Evolutionary conservation across 2,888 invertebrate genomes (phyloP), one percentile per base, ranked within the genome.

Genomic region (Limnephilus marmoratus): DNA sequence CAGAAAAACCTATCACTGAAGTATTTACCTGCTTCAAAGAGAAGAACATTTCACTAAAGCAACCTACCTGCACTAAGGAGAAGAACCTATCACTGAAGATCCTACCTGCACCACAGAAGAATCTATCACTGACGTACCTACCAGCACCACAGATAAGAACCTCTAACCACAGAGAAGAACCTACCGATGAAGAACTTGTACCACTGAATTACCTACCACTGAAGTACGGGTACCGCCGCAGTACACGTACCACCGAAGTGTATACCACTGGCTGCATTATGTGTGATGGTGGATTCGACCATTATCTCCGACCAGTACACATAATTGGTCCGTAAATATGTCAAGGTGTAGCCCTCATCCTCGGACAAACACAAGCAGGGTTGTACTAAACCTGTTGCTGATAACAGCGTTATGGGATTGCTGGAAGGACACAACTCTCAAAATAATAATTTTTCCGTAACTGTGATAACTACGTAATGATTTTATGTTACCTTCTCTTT

Each of bases 241-340:
- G 24, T 68, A 24, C 68, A 68, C 68, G 68, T 9, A 68, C 68
- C n/a, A n/a, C 11, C 68, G 24, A 68, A 68, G 68, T 68, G 68
- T n/a, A 82, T 82, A 29, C 82, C 82, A 82, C 31, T 82, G 82
- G 15, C 34, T 34, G 85, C n/a, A 29, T 18, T 80, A 87, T 53
- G 49, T 90, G 92, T 90, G 92, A 41, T 81, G 90, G 41, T 29
- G 81, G 86, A 45, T 37, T 89, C 85, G 86, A 86, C 90, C 91
- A 93, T 92, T 93, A 91, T 91, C 83, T 90, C 93, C 81, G 82
- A 82, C 83, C 90, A 92, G 91, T 96, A 96, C 96, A 96, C 96
- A 96, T 96, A 96, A 96, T 96, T 96, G 96, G 96, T 95, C 96
- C 96, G 96, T 96, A 96, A 96, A 96, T 96, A 96, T 96, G 96